Evolutionary conservation across 1,140 invertebrate species (phyloP), one percentile per base, ranked within the genome.

Genomic region (Ceratina australensis): DNA sequence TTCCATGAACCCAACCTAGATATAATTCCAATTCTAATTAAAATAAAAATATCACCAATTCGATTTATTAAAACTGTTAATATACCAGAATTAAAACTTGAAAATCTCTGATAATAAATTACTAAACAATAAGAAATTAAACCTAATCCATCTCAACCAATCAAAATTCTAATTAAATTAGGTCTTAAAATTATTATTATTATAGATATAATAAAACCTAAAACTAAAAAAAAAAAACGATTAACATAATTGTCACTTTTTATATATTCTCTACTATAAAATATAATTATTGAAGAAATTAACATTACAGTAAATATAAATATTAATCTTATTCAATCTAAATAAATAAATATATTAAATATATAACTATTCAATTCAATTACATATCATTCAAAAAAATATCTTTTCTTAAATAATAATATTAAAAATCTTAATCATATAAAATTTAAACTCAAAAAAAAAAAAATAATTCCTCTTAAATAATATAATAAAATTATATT

Each of bases 61-160:
- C 94, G 94, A 93, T 95, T 95, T 50, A 91, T 92, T 88, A 95
- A 88, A 83, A 93, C 91, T 16, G 94, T 95, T 84, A 95, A 89
- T 91, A 95, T 94, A 0, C 94, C 94, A 16, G 94, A 93, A 92
- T 93, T 94, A 92, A 90, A 49, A 49, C 7, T 15, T 49, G 7
- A 8, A 49, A 49, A 49, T 8, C 15, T 49, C 47, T 49, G 47
- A 93, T 79, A 95, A 93, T 93, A 95, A 93, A 94, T 94, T 57
- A 95, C 92, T 92, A 95, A 94, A 93, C 92, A 93, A 93, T 94
- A 95, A 86, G 94, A 95, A 86, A 94, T 60, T 60, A 28, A 28
- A 10, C 24, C 57, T 18, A 60, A 26, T 0, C 57, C 57, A 16
- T 60, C 57, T 18, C 57, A 60, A 0, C 57, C 57, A 7, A 28